Percentiles rank a stretch among this genome's conserved stretches.
Evolutionary conservation across 2,888 invertebrate genomes (phyloP).

Genomic region (Tiliacea aurago): DNA sequence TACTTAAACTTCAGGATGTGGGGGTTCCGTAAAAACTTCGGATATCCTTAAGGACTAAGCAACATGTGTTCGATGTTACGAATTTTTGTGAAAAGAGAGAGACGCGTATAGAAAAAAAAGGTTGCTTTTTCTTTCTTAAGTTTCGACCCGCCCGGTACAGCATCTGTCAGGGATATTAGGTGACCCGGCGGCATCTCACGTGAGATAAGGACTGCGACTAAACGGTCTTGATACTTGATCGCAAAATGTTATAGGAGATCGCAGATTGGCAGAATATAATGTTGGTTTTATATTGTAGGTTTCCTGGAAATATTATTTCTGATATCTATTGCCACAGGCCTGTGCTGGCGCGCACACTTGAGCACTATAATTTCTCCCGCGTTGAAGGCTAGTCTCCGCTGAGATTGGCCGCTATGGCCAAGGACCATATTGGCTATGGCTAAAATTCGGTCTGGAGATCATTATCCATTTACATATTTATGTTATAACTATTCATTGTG

Average conservation of each 20-base stretch:
- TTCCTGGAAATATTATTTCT: background rate
- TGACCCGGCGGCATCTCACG: constrained; percentile 81
- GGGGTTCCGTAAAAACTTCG: constrained; percentile 76
- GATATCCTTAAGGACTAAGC: constrained; percentile 77
- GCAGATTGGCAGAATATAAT: background rate
- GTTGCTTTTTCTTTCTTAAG: constrained; percentile 68
- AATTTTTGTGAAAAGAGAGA: constrained; percentile 60
- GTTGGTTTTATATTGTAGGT: too few relatives aligned
- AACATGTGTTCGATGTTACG: constrained; percentile 77
- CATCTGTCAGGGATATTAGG: constrained; percentile 87
- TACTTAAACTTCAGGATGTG: constrained; percentile 67
- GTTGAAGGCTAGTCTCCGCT: background rate
- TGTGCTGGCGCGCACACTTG: background rate
- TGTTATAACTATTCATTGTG: background rate
- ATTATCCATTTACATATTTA: background rate
- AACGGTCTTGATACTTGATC: constrained; percentile 69
- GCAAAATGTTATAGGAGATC: background rate
- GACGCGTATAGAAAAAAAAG: constrained; percentile 64
- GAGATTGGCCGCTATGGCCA: too few relatives aligned
- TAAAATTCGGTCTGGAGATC: background rate
- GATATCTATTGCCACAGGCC: background rate
- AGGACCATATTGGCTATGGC: too few relatives aligned
- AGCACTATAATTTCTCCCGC: background rate
- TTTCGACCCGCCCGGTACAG: constrained; percentile 74
- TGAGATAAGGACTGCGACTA: constrained; percentile 65